Conservation (phyloP, 2,888 invertebrate genomes). For the Monopis laevigella region DNA sequence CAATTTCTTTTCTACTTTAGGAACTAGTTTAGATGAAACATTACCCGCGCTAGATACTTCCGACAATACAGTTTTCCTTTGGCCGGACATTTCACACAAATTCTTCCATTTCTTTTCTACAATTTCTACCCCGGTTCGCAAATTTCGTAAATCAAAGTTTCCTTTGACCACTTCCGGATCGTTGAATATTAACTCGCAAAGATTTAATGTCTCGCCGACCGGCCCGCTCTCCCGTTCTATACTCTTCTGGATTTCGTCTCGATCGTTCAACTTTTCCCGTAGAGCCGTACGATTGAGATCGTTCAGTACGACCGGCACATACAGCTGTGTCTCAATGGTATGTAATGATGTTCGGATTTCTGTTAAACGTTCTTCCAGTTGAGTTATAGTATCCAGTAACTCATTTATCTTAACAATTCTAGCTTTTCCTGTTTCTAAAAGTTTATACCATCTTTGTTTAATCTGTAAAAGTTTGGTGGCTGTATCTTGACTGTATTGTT, state of each 20-base stretch:
- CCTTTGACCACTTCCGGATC: conserved; percentile 78
- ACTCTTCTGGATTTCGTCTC: conserved; percentile 76
- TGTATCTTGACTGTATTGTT: conserved; percentile 54
- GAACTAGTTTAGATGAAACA: conserved; percentile 69
- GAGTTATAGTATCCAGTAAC: conserved; percentile 74
- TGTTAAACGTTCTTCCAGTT: conserved; percentile 76
- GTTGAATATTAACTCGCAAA: conserved; percentile 79
- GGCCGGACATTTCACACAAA: conserved; percentile 77
- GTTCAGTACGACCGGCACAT: conserved; percentile 74
- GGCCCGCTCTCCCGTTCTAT: conserved; percentile 82
- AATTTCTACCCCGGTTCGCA: conserved; percentile 73
- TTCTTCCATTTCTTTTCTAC: conserved; percentile 83
- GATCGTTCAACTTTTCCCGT: conserved; percentile 74
- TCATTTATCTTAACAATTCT: conserved; percentile 78
- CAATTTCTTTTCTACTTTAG: conserved; percentile 70
- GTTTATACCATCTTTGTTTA: conserved; percentile 73
- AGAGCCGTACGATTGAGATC: conserved; percentile 71
- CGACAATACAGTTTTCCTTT: conserved; percentile 56
- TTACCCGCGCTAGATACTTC: conserved; percentile 71
- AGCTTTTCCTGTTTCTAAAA: conserved; percentile 72
- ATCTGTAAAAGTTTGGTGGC: conserved; percentile 69
- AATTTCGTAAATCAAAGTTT: conserved; percentile 74
- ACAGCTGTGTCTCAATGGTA: conserved; percentile 74
- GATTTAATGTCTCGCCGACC: conserved; percentile 80
- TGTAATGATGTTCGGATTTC: conserved; percentile 78